Evolutionary conservation across 2,797 vertebrate genomes (phyloP), one percentile per base, ranked within the genome.

Genomic region (Hapalemur alaotrensis): DNA sequence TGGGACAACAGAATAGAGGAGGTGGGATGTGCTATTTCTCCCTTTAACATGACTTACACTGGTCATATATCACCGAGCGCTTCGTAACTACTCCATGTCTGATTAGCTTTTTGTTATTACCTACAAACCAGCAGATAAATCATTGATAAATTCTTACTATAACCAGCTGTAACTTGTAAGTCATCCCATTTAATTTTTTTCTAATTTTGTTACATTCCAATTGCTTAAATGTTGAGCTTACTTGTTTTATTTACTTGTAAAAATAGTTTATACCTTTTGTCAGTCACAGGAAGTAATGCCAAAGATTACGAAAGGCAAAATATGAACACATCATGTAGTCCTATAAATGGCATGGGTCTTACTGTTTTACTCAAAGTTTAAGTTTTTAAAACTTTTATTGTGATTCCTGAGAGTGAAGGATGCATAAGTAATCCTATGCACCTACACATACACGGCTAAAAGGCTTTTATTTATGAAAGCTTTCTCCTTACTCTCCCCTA

Each of bases 391-490:
- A 79, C 5, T 38, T 54, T 35, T 59, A 25, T 69, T 73, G 73
- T 54, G 38, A 18, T 20, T 90, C 61, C 41, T n/a, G 32, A 54
- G 52, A 89, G 32, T 41, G 28, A 72, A 87, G 17, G 43, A 14
- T 18, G 35, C 61, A 48, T 52, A 73, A 32, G 1, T 32, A 69
- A 38, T 12, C 57, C 3, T 32, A 2, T 15, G 8, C 2, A 1
- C 41, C 7, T 9, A 1, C 7, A 1, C 2, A 3, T 4, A 12
- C 30, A 28, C 2, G 8, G 13, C 12, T 13, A 0, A 11, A 18
- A 23, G 59, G 32, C 46, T 82, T 70, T 84, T 23, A 32, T 43
- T 95, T 57, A 28, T 46, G 41, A 20, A 15, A 75, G 1, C 3
- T 14, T 41, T 67, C 75, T 72, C 15, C 70, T 35, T 23, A 35